Base-by-base conservation (phyloP, 2,113 vertebrate species). In the Geococcyx californianus region DNA sequence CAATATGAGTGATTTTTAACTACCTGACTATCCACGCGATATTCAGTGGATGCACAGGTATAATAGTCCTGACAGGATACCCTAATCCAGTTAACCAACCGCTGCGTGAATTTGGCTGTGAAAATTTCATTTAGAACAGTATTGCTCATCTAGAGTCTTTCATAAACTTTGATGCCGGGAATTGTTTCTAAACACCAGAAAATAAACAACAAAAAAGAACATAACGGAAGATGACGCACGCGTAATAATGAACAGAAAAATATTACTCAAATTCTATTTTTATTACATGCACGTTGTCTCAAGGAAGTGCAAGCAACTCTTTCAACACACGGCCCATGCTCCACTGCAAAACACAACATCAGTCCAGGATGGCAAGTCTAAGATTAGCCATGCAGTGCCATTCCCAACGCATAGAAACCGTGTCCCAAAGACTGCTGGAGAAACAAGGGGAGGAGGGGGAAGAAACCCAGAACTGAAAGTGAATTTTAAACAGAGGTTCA, bases 381-480 rank as follows among this genome's bases (percentile, higher is more conserved):
- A 44, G 69, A 42, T 79, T 13, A 94, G 97, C 97, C 98, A 98
- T 98, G 98, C 98, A 97, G 93, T 95, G 97, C 92, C 96, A 93
- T 86, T 87, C 93, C 56, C 54, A 62, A 33, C 11, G 51, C 42
- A 36, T 1, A 69, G 60, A 60, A 88, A 80, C 6, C 44, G 56
- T 8, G 7, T 87, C 76, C 81, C 73, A 36, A 25, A 44, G 83
- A 81, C 79, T 36, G 87, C 54, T 54, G 66, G 58, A 42, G 80
- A 81, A 92, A 92, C 29, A 13, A 72, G 62, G 75, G 64, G 25
- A 86, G 79, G 34, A 60, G 64, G 18, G 52, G 86, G 59, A 66
- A 81, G 66, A 84, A 84, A 94, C 93, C 38, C 90, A 92, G 62
- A 89, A 95, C 77, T 17, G 62, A 85, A 88, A 1, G 88, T 91